Evolutionary conservation across 1,140 invertebrate genomes (phyloP).

Genomic region (Prorops nasuta): DNA sequence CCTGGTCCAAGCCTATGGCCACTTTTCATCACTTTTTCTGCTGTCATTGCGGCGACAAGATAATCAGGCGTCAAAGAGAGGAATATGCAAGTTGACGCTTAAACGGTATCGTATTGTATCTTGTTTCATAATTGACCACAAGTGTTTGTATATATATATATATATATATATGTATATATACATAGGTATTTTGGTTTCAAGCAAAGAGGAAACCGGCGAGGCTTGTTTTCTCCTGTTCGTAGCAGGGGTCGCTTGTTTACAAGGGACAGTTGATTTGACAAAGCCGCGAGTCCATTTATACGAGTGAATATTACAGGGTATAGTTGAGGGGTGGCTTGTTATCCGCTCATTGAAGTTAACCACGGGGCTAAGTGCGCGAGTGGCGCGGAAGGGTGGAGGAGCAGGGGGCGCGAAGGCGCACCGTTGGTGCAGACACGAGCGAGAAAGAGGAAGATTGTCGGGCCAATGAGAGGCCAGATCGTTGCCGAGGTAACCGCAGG

Average conservation of each 20-base stretch:
- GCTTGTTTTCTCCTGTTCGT: not conserved
- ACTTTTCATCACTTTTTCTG: not conserved
- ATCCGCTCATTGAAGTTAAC: conserved; percentile 58
- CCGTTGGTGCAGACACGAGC: not conserved
- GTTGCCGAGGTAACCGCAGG: conserved; percentile 54
- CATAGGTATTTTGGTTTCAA: too few species aligned
- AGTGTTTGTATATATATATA: not conserved
- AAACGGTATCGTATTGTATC: not conserved
- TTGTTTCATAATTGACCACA: not conserved
- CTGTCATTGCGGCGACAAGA: not conserved
- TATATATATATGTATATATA: too few species aligned
- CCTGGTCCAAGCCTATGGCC: too few species aligned
- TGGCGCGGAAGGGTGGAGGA: conserved; percentile 15
- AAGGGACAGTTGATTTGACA: conserved; percentile 55
- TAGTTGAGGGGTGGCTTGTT: conserved; percentile 53
- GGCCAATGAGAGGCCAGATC: conserved; percentile 52
- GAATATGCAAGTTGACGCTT: not conserved
- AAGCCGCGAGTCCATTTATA: conserved; percentile 54
- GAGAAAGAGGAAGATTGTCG: conserved; percentile 7
- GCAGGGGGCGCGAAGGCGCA: not conserved
- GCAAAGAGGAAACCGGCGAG: too few species aligned
- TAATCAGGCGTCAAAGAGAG: not conserved
- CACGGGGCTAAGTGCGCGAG: conserved; percentile 53
- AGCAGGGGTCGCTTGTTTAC: conserved; percentile 27
- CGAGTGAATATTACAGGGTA: conserved; percentile 51